These are phyloP conservation scores for Ecdyonurus torrentis DNA, from an alignment of 2,888 invertebrate species.

Conservation along the genomic window DNA sequence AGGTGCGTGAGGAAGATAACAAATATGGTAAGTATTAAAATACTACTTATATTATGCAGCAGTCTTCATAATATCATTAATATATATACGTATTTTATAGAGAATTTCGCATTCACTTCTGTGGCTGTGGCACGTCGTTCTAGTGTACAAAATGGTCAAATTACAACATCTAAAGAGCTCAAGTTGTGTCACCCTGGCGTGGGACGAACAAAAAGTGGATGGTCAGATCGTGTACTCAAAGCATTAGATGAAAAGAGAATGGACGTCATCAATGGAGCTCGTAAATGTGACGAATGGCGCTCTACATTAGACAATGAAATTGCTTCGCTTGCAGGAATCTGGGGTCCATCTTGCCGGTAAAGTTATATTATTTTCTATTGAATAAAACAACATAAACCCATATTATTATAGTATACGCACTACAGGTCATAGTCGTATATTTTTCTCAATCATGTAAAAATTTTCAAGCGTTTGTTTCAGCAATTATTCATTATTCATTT, in stretches of 20 bases:
- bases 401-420: too few species aligned
- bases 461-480: too few species aligned
- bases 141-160: too few species aligned
- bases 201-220: conserved; percentile 31
- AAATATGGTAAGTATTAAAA: neutral
- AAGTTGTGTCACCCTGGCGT: conserved; percentile 49
- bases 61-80: neutral
- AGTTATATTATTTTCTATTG: too few species aligned
- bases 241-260: conserved; percentile 7
- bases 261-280: neutral
- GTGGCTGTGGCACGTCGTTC: conserved; percentile 38
- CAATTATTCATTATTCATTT: too few species aligned
- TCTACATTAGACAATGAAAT: neutral
- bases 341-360: neutral
- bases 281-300: neutral
- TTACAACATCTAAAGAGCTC: neutral
- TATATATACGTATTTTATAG: conserved; percentile 21
- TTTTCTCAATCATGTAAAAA: too few species aligned
- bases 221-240: conserved; percentile 42
- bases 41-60: conserved; percentile 23
- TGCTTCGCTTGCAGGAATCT: neutral
- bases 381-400: too few species aligned
- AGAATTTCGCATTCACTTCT: conserved; percentile 35
- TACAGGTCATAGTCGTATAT: too few species aligned
- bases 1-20: conserved; percentile 19